Percentiles rank a stretch among this genome's conserved stretches.
Conservation (phyloP, 2,888 invertebrate genomes). For the Catocala nupta region DNA sequence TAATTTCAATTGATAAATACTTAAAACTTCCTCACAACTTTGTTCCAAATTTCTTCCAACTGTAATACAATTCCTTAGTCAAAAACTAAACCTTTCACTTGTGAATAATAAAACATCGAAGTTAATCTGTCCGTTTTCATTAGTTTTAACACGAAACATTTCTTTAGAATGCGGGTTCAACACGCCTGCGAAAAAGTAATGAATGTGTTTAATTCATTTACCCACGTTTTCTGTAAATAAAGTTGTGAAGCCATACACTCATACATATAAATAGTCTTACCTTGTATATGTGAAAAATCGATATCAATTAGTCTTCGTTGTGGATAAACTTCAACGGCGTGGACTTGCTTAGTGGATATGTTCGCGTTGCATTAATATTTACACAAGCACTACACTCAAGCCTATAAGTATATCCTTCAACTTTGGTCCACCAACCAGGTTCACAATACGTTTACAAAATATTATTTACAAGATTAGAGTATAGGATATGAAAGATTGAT, state of each 20-base stretch:
- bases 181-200: conserved; percentile 14
- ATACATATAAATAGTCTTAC: conserved; percentile 56
- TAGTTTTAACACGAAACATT: conserved; percentile 32
- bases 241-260: conserved; percentile 36
- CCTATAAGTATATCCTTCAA: conserved; percentile 53
- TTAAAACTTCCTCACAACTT: conserved; percentile 4
- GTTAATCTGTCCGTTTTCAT: conserved; percentile 35
- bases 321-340: conserved; percentile 47
- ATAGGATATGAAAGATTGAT: conserved; percentile 66
- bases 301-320: conserved; percentile 68
- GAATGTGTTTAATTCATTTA: conserved; percentile 19
- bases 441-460: conserved; percentile 43
- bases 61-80: conserved; percentile 7
- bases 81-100: conserved; percentile 23
- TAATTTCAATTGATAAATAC: neutral
- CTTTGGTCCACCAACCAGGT: conserved; percentile 70
- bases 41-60: conserved; percentile 5
- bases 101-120: conserved; percentile 33
- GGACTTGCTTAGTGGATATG: conserved; percentile 51
- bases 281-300: conserved; percentile 64
- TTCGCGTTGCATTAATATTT: conserved; percentile 56
- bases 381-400: conserved; percentile 67
- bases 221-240: conserved; percentile 19
- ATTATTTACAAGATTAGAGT: conserved; percentile 51
- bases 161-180: conserved; percentile 9